Evolutionary conservation across 2,113 vertebrate species (phyloP).

Genomic region (Cryptomyrus ogoouensis): DNA sequence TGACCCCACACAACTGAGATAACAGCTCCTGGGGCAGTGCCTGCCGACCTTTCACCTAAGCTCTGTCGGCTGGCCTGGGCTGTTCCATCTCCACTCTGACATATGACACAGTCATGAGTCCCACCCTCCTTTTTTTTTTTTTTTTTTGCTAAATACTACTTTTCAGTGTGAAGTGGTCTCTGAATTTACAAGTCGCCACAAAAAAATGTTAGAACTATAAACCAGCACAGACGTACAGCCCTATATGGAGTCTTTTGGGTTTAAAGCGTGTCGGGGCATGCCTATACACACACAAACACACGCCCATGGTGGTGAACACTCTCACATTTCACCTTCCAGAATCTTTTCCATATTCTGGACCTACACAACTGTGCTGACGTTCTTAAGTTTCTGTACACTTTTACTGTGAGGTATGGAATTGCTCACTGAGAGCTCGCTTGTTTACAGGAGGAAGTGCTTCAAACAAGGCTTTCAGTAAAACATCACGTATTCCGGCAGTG

Average conservation of each 20-base stretch:
- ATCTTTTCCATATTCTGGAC: background rate
- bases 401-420: background rate
- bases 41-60: background rate
- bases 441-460: background rate
- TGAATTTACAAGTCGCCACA: background rate
- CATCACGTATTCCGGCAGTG: background rate
- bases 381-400: background rate
- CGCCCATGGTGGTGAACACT: background rate
- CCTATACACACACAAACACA: background rate
- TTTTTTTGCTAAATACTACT: constrained; percentile 4
- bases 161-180: background rate
- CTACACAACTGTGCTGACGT: background rate
- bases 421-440: background rate
- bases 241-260: background rate
- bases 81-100: background rate
- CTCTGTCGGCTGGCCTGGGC: background rate
- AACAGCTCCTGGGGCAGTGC: background rate
- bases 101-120: background rate
- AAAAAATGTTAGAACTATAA: background rate
- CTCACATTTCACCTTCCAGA: background rate
- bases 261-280: background rate
- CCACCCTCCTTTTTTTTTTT: background rate
- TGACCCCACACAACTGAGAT: background rate
- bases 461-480: background rate
- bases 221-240: background rate